Evolutionary conservation across 2,797 vertebrate genomes (phyloP).

Genomic region (Melanogrammus aeglefinus): DNA sequence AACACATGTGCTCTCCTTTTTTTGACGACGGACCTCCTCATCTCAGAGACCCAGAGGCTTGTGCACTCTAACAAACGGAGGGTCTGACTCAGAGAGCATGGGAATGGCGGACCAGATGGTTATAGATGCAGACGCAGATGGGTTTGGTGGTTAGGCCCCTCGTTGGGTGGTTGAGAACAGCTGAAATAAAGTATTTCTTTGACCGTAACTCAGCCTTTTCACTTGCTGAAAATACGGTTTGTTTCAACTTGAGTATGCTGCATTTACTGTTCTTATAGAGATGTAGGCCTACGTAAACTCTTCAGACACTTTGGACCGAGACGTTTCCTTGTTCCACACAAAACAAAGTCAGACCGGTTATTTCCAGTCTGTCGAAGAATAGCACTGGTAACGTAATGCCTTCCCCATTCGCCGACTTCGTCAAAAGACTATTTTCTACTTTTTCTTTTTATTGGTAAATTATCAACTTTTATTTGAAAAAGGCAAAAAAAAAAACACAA

Average conservation of each 20-base stretch:
- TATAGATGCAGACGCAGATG: not conserved
- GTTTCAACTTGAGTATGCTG: not conserved
- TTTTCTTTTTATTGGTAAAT: conserved; percentile 76
- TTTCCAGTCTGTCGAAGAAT: conserved; percentile 54
- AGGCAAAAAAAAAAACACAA: conserved; percentile 72
- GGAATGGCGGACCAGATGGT: not conserved
- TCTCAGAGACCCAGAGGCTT: not conserved
- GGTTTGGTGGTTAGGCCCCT: not conserved
- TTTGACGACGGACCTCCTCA: not conserved
- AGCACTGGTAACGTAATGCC: conserved; percentile 49
- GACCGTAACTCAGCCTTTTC: not conserved
- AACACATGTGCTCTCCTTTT: not conserved
- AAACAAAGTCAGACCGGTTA: conserved; percentile 27
- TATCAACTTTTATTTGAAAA: conserved; percentile 76
- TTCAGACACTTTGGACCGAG: not conserved
- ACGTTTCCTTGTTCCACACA: not conserved
- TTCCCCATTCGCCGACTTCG: conserved; percentile 72
- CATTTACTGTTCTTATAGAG: not conserved
- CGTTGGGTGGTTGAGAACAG: too few species aligned
- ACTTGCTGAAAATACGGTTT: not conserved
- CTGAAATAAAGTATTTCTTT: not conserved
- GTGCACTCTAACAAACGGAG: not conserved
- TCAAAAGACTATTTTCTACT: conserved; percentile 61
- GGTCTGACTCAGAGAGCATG: not conserved
- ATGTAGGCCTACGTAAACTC: not conserved